Evolutionary conservation across 1,140 invertebrate genomes (phyloP), one percentile per base, ranked within the genome.

Genomic region (Xylocopa sonorina): DNA sequence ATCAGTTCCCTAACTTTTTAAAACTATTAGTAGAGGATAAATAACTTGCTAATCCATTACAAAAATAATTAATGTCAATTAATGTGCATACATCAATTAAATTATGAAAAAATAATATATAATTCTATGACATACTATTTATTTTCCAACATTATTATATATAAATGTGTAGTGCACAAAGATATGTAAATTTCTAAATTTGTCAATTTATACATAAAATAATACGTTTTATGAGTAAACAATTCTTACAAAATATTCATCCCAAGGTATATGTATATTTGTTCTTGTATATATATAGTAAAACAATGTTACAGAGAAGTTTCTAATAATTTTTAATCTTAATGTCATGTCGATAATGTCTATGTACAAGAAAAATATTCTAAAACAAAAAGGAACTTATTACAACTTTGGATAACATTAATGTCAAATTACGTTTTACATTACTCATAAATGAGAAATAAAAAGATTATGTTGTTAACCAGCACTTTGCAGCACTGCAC

Each of bases 51-150:
- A 16, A 32, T 21, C 16, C 29, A 57, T 32, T 27, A 57, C 55
- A 57, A 12, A 57, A 57, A n/a, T n/a, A n/a, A 41, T 1, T n/a
- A 29, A 57, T 46, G 9, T 58, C 2, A 43, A 46, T 72, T 34
- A 72, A 9, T 29, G 12, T 29, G n/a, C n/a, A 38, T n/a, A 38
- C 3, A 41, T 64, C 32, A 1, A 64, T 24, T 62, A 51, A 51
- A 63, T 66, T 53, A 66, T 53, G 21, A 48, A 64, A 27, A 71
- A 81, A 50, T 1, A 64, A 71, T 79, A 50, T 78, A 29, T 41
- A 72, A 67, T 62, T 80, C 41, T 80, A 57, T 72, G 18, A 79
- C 57, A 64, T 71, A 81, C 34, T 68, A 9, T 80, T 81, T 81
- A 46, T 60, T 82, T 74, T 66, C n/a, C 41, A 50, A 55, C 57